Conservation (phyloP, 2,888 invertebrate genomes). For the Netelia melanura region DNA sequence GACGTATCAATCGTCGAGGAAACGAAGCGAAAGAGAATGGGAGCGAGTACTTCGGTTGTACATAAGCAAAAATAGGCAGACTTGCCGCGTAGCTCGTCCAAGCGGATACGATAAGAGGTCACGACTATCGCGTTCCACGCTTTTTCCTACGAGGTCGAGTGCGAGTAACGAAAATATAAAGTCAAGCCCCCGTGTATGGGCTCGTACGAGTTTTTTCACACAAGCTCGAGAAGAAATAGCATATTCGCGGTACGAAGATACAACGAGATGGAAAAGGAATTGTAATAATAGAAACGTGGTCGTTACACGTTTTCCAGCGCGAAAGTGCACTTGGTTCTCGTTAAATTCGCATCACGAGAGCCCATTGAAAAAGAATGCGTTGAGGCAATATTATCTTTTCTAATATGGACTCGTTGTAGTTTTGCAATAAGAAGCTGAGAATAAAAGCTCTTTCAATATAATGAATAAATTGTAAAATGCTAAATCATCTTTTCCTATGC, state of each 20-base stretch:
- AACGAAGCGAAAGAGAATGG: neutral
- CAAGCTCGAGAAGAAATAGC: constrained; percentile 26
- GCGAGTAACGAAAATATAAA: constrained; percentile 56
- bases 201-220: constrained; percentile 34
- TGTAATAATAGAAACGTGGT: constrained; percentile 20
- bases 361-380: constrained; percentile 18
- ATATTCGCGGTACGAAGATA: constrained; percentile 9
- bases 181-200: constrained; percentile 12
- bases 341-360: constrained; percentile 51
- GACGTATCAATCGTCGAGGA: no score
- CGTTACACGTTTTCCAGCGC: constrained; percentile 33
- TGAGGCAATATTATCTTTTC: constrained; percentile 19
- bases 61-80: neutral
- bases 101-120: constrained; percentile 36
- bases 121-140: constrained; percentile 35
- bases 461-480: no score
- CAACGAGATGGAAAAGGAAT: constrained; percentile 5
- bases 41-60: constrained; percentile 4
- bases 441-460: neutral
- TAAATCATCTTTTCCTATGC: no score
- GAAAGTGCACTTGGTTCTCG: constrained; percentile 41
- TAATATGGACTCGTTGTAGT: neutral
- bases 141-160: constrained; percentile 31
- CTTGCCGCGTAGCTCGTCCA: constrained; percentile 12
- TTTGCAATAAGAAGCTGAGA: neutral